Conservation (phyloP, 2,797 vertebrate species). For the Rhynchotus rufescens region DNA sequence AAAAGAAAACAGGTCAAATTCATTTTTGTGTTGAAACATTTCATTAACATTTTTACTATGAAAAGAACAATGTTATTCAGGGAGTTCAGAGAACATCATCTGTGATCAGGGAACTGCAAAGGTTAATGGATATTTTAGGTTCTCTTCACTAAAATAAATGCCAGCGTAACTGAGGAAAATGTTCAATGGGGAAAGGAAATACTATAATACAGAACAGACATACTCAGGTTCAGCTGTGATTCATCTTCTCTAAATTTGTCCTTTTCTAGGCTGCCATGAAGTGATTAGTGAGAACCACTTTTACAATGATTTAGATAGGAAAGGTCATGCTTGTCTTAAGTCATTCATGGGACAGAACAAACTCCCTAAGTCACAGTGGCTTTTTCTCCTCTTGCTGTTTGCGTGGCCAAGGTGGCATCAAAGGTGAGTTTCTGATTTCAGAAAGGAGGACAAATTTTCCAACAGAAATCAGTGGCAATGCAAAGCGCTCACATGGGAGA, state of each 20-base stretch:
- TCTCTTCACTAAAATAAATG: background rate
- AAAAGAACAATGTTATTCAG: background rate
- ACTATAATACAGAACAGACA: background rate
- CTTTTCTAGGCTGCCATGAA: background rate
- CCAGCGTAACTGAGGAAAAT: background rate
- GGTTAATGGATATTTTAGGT: background rate
- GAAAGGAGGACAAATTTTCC: background rate
- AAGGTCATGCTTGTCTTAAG: background rate
- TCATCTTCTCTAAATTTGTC: background rate
- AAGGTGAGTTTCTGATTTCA: background rate
- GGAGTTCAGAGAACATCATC: background rate
- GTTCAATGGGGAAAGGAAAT: background rate
- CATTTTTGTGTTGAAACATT: background rate
- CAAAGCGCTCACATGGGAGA: background rate
- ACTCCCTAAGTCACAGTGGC: rapidly evolving
- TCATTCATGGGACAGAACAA: background rate
- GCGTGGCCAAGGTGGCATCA: background rate
- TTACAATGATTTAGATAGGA: background rate
- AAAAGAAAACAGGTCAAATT: background rate
- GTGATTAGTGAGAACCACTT: background rate
- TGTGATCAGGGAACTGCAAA: background rate
- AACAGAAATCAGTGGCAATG: background rate
- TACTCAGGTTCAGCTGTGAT: background rate
- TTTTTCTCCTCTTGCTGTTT: background rate
- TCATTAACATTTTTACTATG: background rate